These are phyloP conservation scores for Octonoba sinensis DNA, from an alignment of 2,888 invertebrate species.

Conservation along the genomic window DNA sequence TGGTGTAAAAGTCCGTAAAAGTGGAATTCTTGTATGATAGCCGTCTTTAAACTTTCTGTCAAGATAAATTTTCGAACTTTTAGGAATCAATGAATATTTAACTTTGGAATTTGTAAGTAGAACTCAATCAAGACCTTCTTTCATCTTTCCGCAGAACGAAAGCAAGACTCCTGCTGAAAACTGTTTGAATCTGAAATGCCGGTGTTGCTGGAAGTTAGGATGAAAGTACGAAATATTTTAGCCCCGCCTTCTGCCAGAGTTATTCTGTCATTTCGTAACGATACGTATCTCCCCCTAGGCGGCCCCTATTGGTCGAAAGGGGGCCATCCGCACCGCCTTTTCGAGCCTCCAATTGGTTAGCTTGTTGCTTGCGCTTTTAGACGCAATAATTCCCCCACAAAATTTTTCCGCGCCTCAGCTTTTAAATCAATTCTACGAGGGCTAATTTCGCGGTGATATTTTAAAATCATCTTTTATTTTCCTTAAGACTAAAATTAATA, in stretches of 20 bases:
- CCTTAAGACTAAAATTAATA: constrained; percentile 49
- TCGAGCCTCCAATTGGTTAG: constrained; percentile 44
- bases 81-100: too few relatives aligned
- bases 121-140: too few relatives aligned
- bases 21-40: too few relatives aligned
- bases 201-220: constrained; percentile 10
- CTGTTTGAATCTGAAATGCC: constrained; percentile 13
- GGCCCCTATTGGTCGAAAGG: constrained; percentile 45
- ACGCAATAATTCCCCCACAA: constrained; percentile 19
- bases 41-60: too few relatives aligned
- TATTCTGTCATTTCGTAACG: constrained; percentile 21
- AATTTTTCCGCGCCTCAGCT: constrained; percentile 38
- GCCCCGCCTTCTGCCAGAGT: constrained; percentile 41
- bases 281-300: constrained; percentile 27
- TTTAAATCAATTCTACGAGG: constrained; percentile 51
- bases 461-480: constrained; percentile 57
- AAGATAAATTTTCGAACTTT: too few relatives aligned
- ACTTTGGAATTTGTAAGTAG: too few relatives aligned
- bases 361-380: constrained; percentile 39
- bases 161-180: constrained; percentile 18
- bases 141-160: too few relatives aligned
- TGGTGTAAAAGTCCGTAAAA: too few relatives aligned
- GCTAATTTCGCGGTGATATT: constrained; percentile 58
- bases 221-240: constrained; percentile 24
- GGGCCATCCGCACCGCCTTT: constrained; percentile 41